These are phyloP conservation scores for Lytechinus pictus DNA, from an alignment of 35 echinoderm and acorn worm genomes.

Conservation along the genomic window DNA sequence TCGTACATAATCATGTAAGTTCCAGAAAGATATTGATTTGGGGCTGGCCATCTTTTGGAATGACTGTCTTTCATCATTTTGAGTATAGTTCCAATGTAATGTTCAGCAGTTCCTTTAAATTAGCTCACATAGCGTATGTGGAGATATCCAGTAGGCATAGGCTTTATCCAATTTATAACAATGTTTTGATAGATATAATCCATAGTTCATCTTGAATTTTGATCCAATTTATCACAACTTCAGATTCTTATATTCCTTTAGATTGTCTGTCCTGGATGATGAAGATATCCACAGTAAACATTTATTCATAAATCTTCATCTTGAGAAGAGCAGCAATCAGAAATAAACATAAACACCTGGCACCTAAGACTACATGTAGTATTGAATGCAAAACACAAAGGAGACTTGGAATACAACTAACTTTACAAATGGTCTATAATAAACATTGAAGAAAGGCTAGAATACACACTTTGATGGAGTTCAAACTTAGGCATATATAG, in stretches of 20 bases:
- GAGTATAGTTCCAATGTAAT: background rate
- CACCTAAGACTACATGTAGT: background rate
- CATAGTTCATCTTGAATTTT: background rate
- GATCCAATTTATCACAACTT: background rate
- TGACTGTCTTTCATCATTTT: background rate
- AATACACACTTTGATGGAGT: background rate
- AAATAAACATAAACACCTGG: background rate
- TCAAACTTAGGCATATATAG: too few relatives aligned
- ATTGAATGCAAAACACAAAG: background rate
- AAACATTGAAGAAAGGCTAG: background rate
- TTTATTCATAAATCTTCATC: background rate
- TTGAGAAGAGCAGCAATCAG: background rate
- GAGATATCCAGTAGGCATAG: background rate
- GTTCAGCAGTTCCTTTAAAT: background rate
- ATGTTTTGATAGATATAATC: background rate
- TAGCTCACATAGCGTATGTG: background rate
- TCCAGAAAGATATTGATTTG: slow-evolving; percentile 41
- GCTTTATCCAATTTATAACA: background rate
- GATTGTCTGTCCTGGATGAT: background rate
- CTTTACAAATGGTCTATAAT: background rate
- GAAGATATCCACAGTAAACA: background rate
- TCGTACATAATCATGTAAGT: slow-evolving; percentile 38
- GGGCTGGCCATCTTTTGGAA: slow-evolving; percentile 39
- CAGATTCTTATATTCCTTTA: background rate
- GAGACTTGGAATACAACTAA: background rate